phyloP scores from a whole-genome alignment of 2,888 invertebrate genomes.

The Sminthurides aquaticus region DNA sequence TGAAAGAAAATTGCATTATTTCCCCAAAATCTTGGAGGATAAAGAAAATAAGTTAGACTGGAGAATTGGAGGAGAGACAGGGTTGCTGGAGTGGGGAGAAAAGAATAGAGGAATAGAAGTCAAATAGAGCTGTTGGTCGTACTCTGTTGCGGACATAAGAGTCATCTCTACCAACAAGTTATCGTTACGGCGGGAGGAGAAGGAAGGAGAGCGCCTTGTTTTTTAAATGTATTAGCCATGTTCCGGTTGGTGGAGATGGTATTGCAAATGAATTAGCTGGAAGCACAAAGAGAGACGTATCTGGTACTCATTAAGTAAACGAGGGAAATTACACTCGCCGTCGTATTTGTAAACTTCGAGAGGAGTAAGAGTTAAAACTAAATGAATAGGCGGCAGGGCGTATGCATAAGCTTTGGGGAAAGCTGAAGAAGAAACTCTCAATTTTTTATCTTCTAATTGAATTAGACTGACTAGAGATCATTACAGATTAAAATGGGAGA shows the following conservation, averaged over 20 bases:
- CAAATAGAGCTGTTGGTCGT: too few relatives aligned
- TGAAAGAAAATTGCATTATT: too few relatives aligned
- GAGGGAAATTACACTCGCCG: not conserved
- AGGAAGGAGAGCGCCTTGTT: not conserved
- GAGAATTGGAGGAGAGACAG: too few relatives aligned
- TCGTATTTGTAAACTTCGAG: not conserved
- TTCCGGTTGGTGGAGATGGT: not conserved
- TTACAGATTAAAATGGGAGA: constrained; percentile 43
- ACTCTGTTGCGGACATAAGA: too few relatives aligned
- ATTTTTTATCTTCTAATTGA: constrained; percentile 41
- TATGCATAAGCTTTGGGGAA: too few relatives aligned
- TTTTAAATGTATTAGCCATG: too few relatives aligned
- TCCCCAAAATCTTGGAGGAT: too few relatives aligned
- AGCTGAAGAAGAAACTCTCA: constrained; percentile 16
- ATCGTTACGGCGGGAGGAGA: constrained; percentile 3
- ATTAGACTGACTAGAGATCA: constrained; percentile 43
- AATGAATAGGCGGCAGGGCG: not conserved
- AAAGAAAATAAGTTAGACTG: too few relatives aligned
- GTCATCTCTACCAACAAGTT: too few relatives aligned
- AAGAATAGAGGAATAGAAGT: too few relatives aligned
- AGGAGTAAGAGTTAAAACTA: not conserved
- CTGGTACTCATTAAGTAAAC: not conserved
- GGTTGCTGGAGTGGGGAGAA: too few relatives aligned
- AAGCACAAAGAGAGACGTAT: not conserved
- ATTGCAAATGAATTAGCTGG: not conserved